A percentile compares a stretch with the other conserved stretches of the same genome.
These are phyloP conservation scores for Silurus meridionalis DNA, from an alignment of 2,113 vertebrate genomes.

Conservation along the genomic window DNA sequence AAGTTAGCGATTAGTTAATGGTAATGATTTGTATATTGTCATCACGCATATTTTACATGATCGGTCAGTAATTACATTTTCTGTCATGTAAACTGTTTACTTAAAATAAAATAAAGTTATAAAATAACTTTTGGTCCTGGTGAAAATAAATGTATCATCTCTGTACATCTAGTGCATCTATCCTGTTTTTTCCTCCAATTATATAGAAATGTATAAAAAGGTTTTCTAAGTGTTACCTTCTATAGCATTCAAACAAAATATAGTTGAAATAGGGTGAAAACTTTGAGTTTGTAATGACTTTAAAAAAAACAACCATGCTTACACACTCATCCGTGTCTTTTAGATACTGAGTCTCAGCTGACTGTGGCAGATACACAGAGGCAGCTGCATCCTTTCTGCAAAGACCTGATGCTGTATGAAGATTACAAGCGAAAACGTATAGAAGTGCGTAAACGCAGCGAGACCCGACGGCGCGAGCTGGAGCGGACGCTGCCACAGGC, in stretches of 20 bases:
- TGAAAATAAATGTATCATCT: slow-evolving; percentile 4
- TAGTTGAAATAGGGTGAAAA: not conserved
- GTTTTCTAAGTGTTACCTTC: not conserved
- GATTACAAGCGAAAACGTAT: slow-evolving; percentile 70
- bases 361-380: slow-evolving; percentile 28
- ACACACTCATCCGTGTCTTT: not conserved
- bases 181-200: not conserved
- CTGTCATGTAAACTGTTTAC: not conserved
- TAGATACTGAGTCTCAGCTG: slow-evolving; percentile 57
- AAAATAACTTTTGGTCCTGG: not conserved
- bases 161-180: slow-evolving; percentile 11
- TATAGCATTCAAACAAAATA: not conserved
- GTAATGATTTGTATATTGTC: slow-evolving; percentile 6
- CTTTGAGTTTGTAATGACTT: not conserved
- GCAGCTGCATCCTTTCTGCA: slow-evolving; percentile 60
- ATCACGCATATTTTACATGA: too few relatives aligned
- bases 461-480: slow-evolving; percentile 66
- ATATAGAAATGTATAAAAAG: not conserved
- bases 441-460: slow-evolving; percentile 66
- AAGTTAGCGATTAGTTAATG: not conserved
- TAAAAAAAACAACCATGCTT: not conserved
- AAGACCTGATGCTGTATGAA: slow-evolving; percentile 69
- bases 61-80: not conserved
- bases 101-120: too few relatives aligned
- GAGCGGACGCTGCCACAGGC: slow-evolving; percentile 75